Percentiles rank a stretch among this genome's conserved stretches.
Conservation (phyloP, 2,797 vertebrate genomes). For the Phataginus tetradactyla region DNA sequence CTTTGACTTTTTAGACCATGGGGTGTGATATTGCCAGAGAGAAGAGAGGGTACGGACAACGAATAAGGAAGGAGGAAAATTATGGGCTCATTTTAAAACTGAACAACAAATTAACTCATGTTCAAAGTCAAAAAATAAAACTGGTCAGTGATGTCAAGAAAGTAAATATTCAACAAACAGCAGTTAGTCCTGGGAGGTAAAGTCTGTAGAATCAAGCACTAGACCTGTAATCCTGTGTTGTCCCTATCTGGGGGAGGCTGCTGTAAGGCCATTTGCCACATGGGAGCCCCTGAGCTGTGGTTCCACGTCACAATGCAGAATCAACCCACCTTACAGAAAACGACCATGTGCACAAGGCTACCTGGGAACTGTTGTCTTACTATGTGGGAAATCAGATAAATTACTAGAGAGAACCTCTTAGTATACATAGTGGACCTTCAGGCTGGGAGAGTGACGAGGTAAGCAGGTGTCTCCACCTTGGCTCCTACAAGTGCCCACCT, state of each 20-base stretch:
- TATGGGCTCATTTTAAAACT: neutral
- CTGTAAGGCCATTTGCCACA: neutral
- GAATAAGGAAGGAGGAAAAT: neutral
- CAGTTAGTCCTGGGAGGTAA: neutral
- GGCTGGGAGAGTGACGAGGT: neutral
- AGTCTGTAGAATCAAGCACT: neutral
- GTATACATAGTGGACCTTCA: neutral
- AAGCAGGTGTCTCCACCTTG: neutral
- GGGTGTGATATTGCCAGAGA: neutral
- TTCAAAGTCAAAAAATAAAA: conserved; percentile 34
- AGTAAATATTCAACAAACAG: neutral
- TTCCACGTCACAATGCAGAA: neutral
- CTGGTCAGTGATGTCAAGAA: neutral
- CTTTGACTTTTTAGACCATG: neutral
- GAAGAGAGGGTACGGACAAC: neutral
- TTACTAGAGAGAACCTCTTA: neutral
- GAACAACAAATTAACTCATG: neutral
- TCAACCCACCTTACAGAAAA: neutral
- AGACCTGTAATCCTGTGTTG: neutral
- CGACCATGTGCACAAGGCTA: neutral
- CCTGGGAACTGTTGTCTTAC: neutral
- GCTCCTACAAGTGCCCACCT: neutral
- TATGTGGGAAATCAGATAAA: neutral
- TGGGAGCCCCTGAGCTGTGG: no score
- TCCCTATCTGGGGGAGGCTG: neutral